phyloP scores from a whole-genome alignment of 2,888 invertebrate species.

The Lycia hirtaria region DNA sequence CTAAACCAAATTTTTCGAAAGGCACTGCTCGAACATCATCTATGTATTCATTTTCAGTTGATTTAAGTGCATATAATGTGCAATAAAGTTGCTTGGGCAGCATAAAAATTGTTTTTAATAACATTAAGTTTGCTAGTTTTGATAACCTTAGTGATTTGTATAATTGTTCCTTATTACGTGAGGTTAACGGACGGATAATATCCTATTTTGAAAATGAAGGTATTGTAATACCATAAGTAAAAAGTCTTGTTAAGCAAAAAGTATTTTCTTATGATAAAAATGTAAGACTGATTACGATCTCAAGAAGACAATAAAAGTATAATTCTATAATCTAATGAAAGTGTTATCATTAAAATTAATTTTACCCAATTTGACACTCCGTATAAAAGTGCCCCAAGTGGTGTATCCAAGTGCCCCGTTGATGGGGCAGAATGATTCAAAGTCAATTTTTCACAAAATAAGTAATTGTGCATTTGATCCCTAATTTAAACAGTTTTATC shows the following conservation, averaged over 20 bases:
- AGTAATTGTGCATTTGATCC: too few species aligned
- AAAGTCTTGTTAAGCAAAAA: too few species aligned
- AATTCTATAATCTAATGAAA: slow-evolving; percentile 38
- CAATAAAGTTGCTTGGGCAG: slow-evolving; percentile 38
- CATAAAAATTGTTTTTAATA: slow-evolving; percentile 34
- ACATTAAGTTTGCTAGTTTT: slow-evolving; percentile 34
- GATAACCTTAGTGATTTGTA: slow-evolving; percentile 39
- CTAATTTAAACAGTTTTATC: too few species aligned
- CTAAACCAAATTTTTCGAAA: slow-evolving; percentile 44
- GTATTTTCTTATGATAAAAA: too few species aligned
- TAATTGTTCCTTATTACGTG: too few species aligned
- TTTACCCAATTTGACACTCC: slow-evolving; percentile 40
- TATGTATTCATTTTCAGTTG: slow-evolving; percentile 37
- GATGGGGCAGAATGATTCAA: slow-evolving; percentile 33
- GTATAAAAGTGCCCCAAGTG: slow-evolving; percentile 37
- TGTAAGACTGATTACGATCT: too few species aligned
- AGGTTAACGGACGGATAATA: too few species aligned
- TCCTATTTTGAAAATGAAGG: too few species aligned
- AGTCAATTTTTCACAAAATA: too few species aligned
- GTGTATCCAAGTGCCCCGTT: slow-evolving; percentile 37
- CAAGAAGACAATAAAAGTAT: slow-evolving; percentile 39
- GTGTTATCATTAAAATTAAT: slow-evolving; percentile 35
- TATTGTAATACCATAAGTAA: too few species aligned
- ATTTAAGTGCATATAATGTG: slow-evolving; percentile 41
- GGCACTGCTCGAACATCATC: slow-evolving; percentile 44